A percentile compares a stretch with the other conserved stretches of the same genome.
Conservation (phyloP, 2,797 vertebrate species). For the Epinephelus awoara region DNA sequence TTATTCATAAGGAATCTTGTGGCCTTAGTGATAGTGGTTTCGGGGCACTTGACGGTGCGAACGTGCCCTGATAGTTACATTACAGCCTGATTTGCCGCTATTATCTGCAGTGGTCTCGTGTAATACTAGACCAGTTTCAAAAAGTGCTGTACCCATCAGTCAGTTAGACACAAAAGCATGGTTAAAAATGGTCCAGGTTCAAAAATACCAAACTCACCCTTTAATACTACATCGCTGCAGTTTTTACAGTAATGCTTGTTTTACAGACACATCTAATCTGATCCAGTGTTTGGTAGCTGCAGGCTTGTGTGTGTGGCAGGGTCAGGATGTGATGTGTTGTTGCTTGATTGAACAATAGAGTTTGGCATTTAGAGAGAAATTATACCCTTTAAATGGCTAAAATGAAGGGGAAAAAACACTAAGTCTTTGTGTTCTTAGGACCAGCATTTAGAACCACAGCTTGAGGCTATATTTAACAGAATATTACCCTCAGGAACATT, state of each 20-base stretch:
- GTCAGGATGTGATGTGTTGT: slow-evolving; percentile 5
- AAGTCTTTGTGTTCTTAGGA: slow-evolving; percentile 20
- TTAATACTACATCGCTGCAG: slow-evolving; percentile 4
- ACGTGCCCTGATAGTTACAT: too few relatives aligned
- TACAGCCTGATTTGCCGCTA: too few relatives aligned
- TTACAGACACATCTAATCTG: not conserved
- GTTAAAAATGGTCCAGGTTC: too few relatives aligned
- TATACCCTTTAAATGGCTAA: slow-evolving; percentile 19
- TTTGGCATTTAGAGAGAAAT: slow-evolving; percentile 26
- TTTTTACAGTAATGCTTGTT: not conserved
- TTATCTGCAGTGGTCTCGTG: too few relatives aligned
- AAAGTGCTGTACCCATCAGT: too few relatives aligned
- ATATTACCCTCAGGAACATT: slow-evolving; percentile 52
- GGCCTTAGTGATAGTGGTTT: too few relatives aligned
- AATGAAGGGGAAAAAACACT: not conserved
- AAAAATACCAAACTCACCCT: not conserved
- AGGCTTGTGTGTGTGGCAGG: slow-evolving; percentile 1
- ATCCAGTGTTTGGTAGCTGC: not conserved
- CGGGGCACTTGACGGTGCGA: too few relatives aligned
- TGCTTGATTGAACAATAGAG: slow-evolving; percentile 16
- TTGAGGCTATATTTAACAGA: slow-evolving; percentile 45
- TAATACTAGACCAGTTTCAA: too few relatives aligned
- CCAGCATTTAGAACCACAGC: slow-evolving; percentile 46
- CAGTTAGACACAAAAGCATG: too few relatives aligned
- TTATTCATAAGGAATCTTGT: too few relatives aligned